phyloP scores from a whole-genome alignment of 2,797 vertebrate species.

The Pteronotus mesoamericanus region DNA sequence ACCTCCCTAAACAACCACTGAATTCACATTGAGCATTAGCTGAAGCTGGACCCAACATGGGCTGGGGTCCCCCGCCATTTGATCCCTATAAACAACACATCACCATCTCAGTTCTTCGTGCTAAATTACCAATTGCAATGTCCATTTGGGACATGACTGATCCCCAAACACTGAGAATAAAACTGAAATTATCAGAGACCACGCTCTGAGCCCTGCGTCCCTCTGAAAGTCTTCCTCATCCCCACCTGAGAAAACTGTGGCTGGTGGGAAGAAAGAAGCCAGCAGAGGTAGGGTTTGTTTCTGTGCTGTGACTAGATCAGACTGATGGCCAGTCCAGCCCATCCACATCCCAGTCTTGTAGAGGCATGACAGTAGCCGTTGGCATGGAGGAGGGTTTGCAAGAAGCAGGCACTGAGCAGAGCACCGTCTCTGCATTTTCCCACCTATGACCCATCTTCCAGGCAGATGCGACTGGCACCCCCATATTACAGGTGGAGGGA shows the following conservation, averaged over 20 bases:
- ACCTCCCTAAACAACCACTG: neutral
- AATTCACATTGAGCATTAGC: neutral
- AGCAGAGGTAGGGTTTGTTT: neutral
- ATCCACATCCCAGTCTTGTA: accelerated
- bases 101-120: neutral
- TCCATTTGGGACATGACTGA: neutral
- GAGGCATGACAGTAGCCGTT: neutral
- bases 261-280: neutral
- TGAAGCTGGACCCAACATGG: neutral
- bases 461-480: neutral
- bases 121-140: too few relatives aligned
- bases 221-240: neutral
- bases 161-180: neutral
- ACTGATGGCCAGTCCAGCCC: neutral
- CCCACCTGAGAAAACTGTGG: neutral
- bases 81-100: neutral
- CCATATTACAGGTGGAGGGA: neutral
- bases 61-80: neutral
- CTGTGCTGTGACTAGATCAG: neutral
- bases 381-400: neutral
- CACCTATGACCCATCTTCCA: neutral
- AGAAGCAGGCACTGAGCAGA: neutral
- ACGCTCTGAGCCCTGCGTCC: accelerated
- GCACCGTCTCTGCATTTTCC: neutral
- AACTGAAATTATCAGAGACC: neutral